phyloP scores from a whole-genome alignment of 30 jellyfish, hydroid and myxozoan species.

The Aurelia aurita region DNA sequence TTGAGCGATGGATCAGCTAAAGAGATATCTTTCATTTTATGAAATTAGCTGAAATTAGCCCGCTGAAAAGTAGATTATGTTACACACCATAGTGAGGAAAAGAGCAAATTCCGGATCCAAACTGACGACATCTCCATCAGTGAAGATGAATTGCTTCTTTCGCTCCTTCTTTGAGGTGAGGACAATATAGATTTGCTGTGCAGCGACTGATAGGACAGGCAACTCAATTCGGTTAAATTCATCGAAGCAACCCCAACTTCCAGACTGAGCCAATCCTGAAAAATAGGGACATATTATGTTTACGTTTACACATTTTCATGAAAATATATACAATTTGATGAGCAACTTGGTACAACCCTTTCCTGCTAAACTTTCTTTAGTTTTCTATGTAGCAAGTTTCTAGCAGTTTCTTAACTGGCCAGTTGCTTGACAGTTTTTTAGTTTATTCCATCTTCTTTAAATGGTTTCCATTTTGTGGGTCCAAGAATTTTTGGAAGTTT shows the following conservation, averaged over 20 bases:
- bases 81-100: conserved; percentile 85
- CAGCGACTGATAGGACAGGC: conserved; percentile 98
- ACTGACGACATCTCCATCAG: conserved; percentile 89
- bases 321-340: no score
- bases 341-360: no score
- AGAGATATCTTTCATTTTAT: no score
- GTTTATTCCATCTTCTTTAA: no score
- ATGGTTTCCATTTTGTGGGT: no score
- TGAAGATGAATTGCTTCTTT: conserved; percentile 79
- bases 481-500: no score
- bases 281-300: background rate
- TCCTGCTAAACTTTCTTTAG: no score
- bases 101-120: conserved; percentile 94
- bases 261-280: conserved; percentile 90
- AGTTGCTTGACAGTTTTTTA: no score
- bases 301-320: no score
- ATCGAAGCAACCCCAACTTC: conserved; percentile 98
- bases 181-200: conserved; percentile 90
- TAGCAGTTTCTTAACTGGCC: no score
- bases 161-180: conserved; percentile 89
- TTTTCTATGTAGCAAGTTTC: no score
- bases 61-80: background rate
- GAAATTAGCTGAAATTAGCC: background rate
- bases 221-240: conserved; percentile 90
- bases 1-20: no score